Conservation (phyloP, 2,797 vertebrate species). For the Melopsittacus undulatus region DNA sequence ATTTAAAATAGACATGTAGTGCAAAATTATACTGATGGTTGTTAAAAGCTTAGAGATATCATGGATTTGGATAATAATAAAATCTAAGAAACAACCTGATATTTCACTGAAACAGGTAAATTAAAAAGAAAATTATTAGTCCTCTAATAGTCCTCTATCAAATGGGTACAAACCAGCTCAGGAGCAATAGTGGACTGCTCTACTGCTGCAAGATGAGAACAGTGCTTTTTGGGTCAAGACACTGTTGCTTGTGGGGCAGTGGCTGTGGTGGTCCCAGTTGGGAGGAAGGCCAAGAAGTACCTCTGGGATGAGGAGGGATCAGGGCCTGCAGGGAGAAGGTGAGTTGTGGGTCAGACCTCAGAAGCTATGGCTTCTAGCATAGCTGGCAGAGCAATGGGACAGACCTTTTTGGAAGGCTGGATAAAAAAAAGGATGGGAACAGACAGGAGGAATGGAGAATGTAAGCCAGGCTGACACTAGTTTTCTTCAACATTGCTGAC, state of each 20-base stretch:
- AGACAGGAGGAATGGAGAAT: neutral
- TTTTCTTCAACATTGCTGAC: neutral
- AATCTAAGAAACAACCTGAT: neutral
- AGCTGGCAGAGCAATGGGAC: neutral
- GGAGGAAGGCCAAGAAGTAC: neutral
- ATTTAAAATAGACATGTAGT: neutral
- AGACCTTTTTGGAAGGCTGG: neutral
- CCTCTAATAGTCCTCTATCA: neutral
- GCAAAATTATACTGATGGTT: neutral
- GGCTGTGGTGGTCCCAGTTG: neutral
- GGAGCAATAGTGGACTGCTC: rapidly evolving
- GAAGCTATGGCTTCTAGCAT: neutral
- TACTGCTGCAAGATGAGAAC: neutral
- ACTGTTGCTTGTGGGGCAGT: neutral
- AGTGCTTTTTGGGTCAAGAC: neutral
- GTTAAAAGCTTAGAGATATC: neutral
- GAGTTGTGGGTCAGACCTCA: neutral
- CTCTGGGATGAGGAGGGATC: neutral
- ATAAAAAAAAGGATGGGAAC: neutral
- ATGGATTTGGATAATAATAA: neutral
- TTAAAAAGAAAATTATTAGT: neutral
- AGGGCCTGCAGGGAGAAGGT: neutral
- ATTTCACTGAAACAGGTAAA: neutral
- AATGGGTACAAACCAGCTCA: neutral
- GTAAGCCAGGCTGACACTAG: neutral